Evolutionary conservation across 2,113 vertebrate genomes (phyloP).

Genomic region (Globicephala melas): DNA sequence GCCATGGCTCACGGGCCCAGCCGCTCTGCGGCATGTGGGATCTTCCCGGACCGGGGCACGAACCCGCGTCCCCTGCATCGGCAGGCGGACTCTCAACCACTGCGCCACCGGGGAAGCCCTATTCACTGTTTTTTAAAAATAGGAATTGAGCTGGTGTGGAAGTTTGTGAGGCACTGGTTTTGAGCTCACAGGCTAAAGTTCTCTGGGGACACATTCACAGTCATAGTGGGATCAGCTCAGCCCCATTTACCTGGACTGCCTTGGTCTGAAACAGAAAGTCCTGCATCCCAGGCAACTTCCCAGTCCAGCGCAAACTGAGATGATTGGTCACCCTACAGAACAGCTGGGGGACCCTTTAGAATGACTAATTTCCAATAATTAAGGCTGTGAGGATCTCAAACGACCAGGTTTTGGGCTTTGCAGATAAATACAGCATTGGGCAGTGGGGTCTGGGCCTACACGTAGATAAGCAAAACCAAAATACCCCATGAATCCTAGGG

Average conservation of each 20-base stretch:
- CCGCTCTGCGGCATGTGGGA: too few relatives aligned
- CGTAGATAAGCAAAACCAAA: not conserved
- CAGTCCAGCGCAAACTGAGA: fast-evolving
- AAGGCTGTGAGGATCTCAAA: not conserved
- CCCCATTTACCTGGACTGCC: not conserved
- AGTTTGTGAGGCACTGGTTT: not conserved
- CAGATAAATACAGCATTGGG: not conserved
- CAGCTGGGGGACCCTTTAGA: not conserved
- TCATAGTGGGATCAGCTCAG: not conserved
- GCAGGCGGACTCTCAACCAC: too few relatives aligned
- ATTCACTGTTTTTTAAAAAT: not conserved
- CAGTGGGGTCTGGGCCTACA: not conserved
- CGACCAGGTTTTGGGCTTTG: not conserved
- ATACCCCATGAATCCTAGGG: not conserved
- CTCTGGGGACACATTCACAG: not conserved
- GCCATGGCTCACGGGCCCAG: too few relatives aligned
- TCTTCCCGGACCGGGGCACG: too few relatives aligned
- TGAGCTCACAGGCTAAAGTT: not conserved
- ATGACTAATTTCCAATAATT: not conserved
- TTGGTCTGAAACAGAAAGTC: not conserved
- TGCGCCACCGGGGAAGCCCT: not conserved
- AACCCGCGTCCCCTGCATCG: too few relatives aligned
- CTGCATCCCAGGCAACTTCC: not conserved
- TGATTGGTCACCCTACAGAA: not conserved
- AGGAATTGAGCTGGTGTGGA: not conserved